Conservation (phyloP, 2,113 vertebrate species). For the Calyptommatus sinebrachiatus region DNA sequence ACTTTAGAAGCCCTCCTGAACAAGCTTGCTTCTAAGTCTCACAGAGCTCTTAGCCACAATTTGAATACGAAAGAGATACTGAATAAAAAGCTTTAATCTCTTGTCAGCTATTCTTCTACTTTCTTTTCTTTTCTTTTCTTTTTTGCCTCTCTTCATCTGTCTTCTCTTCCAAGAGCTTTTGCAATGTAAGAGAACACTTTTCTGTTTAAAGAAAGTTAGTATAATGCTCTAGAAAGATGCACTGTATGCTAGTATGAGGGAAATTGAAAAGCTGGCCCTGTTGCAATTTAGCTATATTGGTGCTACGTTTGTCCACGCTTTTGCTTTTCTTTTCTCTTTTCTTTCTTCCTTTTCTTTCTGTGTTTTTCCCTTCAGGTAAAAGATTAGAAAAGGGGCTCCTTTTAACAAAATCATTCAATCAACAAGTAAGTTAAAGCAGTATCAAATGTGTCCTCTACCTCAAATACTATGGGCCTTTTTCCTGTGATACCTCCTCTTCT, state of each 20-base stretch:
- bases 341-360: too few species aligned
- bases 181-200: slow-evolving; percentile 76
- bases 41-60: slow-evolving; percentile 80
- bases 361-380: slow-evolving; percentile 78
- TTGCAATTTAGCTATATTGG: slow-evolving; percentile 71
- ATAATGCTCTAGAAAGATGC: slow-evolving; percentile 69
- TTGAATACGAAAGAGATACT: slow-evolving; percentile 88
- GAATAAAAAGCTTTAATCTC: slow-evolving; percentile 89
- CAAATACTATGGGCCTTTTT: slow-evolving; percentile 81
- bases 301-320: slow-evolving; percentile 65
- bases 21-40: slow-evolving; percentile 84
- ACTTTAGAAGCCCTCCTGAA: slow-evolving; percentile 85
- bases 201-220: slow-evolving; percentile 78
- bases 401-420: slow-evolving; percentile 90
- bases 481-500: slow-evolving; percentile 85
- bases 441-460: slow-evolving; percentile 90
- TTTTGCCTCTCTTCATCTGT: slow-evolving; percentile 76
- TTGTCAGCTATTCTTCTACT: slow-evolving; percentile 77
- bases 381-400: slow-evolving; percentile 83
- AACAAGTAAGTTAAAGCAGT: slow-evolving; percentile 83
- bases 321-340: slow-evolving; percentile 57
- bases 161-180: slow-evolving; percentile 76
- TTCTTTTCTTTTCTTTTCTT: slow-evolving; percentile 76
- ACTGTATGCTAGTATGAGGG: slow-evolving; percentile 46
- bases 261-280: slow-evolving; percentile 57